Percentiles rank a stretch among this genome's conserved stretches.
Conservation (phyloP, 1,140 invertebrate genomes). For the Zaprionus taronus region DNA sequence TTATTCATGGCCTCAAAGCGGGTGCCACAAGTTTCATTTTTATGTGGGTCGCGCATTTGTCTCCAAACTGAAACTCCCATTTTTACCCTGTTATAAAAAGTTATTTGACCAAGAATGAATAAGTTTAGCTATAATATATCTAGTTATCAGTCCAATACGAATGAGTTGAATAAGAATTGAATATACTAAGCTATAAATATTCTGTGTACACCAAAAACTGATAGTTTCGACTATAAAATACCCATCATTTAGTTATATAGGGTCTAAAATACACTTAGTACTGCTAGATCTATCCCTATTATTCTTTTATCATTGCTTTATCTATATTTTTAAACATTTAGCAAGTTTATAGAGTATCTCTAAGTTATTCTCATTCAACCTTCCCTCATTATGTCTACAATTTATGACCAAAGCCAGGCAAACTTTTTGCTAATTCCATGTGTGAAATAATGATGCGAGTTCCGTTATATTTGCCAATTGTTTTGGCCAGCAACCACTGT, state of each 20-base stretch:
- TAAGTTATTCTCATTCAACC: neutral
- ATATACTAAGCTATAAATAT: neutral
- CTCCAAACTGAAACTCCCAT: neutral
- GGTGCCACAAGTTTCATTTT: constrained; percentile 8
- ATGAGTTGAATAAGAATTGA: too few species aligned
- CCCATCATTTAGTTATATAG: too few species aligned
- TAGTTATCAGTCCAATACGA: too few species aligned
- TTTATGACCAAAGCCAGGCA: neutral
- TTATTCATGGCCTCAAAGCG: too few species aligned
- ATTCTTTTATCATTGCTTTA: too few species aligned
- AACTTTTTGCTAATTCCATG: constrained; percentile 21
- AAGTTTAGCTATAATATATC: too few species aligned
- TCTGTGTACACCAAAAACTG: neutral
- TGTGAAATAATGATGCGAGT: constrained; percentile 20
- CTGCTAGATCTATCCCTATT: too few species aligned
- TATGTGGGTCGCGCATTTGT: constrained; percentile 20
- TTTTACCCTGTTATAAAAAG: constrained; percentile 1
- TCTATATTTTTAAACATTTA: too few species aligned
- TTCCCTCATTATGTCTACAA: neutral
- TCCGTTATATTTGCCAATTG: constrained; percentile 14
- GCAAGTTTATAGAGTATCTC: neutral
- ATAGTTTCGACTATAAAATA: too few species aligned
- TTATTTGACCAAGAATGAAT: neutral
- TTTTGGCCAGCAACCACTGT: constrained; percentile 4
- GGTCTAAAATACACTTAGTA: too few species aligned